Base-by-base conservation (phyloP, 2,797 vertebrate species). In the Neosilurus hyrtlii region DNA sequence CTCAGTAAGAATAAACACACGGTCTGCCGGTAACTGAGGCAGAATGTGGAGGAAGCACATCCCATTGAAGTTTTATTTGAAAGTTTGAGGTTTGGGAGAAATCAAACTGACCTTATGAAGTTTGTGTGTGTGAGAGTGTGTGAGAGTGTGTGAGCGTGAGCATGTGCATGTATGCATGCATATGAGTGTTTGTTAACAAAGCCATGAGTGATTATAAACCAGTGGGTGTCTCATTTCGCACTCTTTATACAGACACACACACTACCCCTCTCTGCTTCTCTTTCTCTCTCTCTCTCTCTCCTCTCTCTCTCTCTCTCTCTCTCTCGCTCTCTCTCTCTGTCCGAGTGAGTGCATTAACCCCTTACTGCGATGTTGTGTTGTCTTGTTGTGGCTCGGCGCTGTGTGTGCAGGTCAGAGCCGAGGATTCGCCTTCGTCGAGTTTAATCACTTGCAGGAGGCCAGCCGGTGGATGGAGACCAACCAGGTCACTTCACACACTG, bases 391-490 rank as follows among this genome's bases (percentile, higher is more conserved):
- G 95, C 93, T 94, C 94, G 94, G 79, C 94, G 95, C 94, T 96
- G 95, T 95, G 93, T 97, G 92, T 94, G 95, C 95, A 97, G 96
- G 96, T 96, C 96, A 97, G 95, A 97, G 96, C 95, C 95, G 96
- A 93, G 96, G 96, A 96, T 97, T 97, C 96, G 96, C 96, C 96
- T 96, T 97, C 95, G 95, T 97, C 95, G 96, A 97, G 95, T 97
- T 97, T 96, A 96, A 96, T 96, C 93, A 96, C 95, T 96, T 97
- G 94, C 96, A 97, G 96, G 96, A 97, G 94, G 96, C 96, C 94
- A 95, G 94, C 93, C 93, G 95, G 93, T 97, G 96, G 96, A 96
- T 97, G 96, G 96, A 96, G 96, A 96, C 95, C 96, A 96, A 96
- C 95, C 96, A 96, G 96, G 96, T 96, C 96, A 96, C 96, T 96